A percentile compares a stretch with the other conserved stretches of the same genome.
Evolutionary conservation across 1,140 invertebrate genomes (phyloP).

Genomic region (Brachionus manjavacas): DNA sequence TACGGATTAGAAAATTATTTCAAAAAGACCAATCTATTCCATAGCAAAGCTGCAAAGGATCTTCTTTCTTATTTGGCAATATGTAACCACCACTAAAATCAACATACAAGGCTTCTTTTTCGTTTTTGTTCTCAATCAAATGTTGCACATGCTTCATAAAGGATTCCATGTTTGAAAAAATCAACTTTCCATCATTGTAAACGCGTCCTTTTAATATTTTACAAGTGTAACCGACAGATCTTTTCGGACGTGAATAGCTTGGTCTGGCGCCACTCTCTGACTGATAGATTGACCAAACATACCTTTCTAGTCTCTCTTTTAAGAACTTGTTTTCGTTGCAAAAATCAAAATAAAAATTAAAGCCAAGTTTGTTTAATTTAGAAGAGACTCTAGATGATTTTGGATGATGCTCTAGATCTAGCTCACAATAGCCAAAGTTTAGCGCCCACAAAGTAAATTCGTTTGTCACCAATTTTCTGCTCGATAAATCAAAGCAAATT

Average conservation of each 20-base stretch:
- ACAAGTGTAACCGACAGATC: not conserved
- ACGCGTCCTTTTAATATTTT: not conserved
- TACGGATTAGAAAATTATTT: too few species aligned
- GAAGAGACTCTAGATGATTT: not conserved
- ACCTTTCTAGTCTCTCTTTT: slow-evolving; percentile 10
- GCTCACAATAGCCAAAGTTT: not conserved
- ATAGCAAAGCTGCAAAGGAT: not conserved
- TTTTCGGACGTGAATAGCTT: not conserved
- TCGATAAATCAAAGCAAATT: not conserved
- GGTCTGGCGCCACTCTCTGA: not conserved
- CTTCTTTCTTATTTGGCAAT: not conserved
- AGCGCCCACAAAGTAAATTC: slow-evolving; percentile 2
- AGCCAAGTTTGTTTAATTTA: slow-evolving; percentile 18
- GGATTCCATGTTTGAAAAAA: not conserved
- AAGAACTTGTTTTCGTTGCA: not conserved
- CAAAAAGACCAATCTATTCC: not conserved
- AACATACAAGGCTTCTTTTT: not conserved
- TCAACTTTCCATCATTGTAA: not conserved
- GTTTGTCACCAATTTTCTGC: not conserved
- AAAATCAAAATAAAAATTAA: slow-evolving; percentile 34
- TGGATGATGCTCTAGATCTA: not conserved
- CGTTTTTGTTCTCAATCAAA: not conserved
- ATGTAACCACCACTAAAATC: slow-evolving; percentile 10
- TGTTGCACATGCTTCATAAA: not conserved
- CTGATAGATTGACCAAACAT: slow-evolving; percentile 8